Evolutionary conservation across 1,140 invertebrate genomes (phyloP).

Genomic region (Harlomillsia oculata): DNA sequence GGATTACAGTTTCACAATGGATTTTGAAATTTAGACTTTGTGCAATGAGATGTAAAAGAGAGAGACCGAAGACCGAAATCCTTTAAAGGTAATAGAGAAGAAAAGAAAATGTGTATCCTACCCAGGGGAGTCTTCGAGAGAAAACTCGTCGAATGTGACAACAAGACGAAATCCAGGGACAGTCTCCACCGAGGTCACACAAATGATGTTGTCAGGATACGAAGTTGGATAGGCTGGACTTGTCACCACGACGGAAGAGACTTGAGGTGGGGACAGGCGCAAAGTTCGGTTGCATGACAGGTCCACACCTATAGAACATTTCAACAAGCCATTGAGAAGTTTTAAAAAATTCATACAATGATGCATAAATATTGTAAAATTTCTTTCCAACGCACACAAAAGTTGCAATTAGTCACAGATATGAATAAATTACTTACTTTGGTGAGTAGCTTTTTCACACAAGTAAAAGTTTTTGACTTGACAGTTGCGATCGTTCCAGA

Average conservation of each 20-base stretch:
- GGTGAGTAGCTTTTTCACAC: slow-evolving; percentile 52
- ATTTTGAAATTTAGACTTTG: too few species aligned
- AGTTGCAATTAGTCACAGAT: too few species aligned
- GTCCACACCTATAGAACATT: slow-evolving; percentile 15
- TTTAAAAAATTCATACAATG: neutral
- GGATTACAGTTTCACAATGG: too few species aligned
- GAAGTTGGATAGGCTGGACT: slow-evolving; percentile 58
- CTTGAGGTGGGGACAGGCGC: slow-evolving; percentile 37
- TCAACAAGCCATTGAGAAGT: neutral
- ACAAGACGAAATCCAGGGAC: slow-evolving; percentile 51
- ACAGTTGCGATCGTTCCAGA: slow-evolving; percentile 70
- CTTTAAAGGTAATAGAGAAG: too few species aligned
- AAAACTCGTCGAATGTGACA: slow-evolving; percentile 58
- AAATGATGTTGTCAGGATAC: slow-evolving; percentile 60
- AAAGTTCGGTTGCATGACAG: slow-evolving; percentile 53
- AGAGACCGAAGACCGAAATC: too few species aligned
- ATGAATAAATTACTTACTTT: slow-evolving; percentile 44
- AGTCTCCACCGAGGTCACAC: slow-evolving; percentile 47
- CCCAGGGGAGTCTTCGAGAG: slow-evolving; percentile 57
- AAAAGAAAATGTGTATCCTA: too few species aligned
- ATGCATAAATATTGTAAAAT: neutral
- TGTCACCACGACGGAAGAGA: slow-evolving; percentile 43
- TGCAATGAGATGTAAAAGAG: too few species aligned
- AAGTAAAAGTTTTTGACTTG: slow-evolving; percentile 57
- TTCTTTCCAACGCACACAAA: too few species aligned